Evolutionary conservation across 2,888 invertebrate species (phyloP), one percentile per base, ranked within the genome.

Genomic region (Phragmatobia fuliginosa): DNA sequence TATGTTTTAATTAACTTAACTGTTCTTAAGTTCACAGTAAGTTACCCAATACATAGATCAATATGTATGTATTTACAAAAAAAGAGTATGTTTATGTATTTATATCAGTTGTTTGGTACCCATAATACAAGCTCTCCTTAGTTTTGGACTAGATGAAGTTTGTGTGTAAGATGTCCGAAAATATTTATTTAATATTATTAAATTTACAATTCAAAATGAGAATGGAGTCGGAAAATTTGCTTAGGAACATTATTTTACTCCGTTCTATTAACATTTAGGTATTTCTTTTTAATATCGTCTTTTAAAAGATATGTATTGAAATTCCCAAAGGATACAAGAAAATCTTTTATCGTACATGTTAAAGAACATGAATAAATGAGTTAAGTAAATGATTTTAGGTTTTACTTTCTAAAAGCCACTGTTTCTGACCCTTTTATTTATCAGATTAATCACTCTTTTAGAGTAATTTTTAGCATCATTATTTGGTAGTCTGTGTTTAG

Each of bases 211-310:
- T 28, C n/a, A n/a, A 28, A 25, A 62, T 38, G 38, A 36, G 7
- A 16, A 25, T 28, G 2, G 18, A 3, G 61, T 28, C 14, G 25
- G 28, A 38, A 28, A 8, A 38, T 62, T 61, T 38, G 28, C 28
- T 61, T 36, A 25, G 33, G 14, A 60, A 25, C 61, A 25, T 36
- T 36, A 36, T 38, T 38, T 62, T 38, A 62, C 38, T 62, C 25
- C 28, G 10, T 62, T 62, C 28, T 28, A 32, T 38, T 62, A 62
- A 62, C 8, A 38, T 38, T 36, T 7, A 33, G 3, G 3, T 38
- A 28, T 62, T 62, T 62, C 25, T 62, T 28, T 62, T 38, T 62
- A 38, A 62, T 61, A 14, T 38, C 38, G 38, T 62, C 18, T 62
- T 62, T 10, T 16, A 36, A 4, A 25, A 5, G 38, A 18, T 61